These are phyloP conservation scores for Encarsia formosa DNA, from an alignment of 2,888 invertebrate genomes.

Conservation along the genomic window DNA sequence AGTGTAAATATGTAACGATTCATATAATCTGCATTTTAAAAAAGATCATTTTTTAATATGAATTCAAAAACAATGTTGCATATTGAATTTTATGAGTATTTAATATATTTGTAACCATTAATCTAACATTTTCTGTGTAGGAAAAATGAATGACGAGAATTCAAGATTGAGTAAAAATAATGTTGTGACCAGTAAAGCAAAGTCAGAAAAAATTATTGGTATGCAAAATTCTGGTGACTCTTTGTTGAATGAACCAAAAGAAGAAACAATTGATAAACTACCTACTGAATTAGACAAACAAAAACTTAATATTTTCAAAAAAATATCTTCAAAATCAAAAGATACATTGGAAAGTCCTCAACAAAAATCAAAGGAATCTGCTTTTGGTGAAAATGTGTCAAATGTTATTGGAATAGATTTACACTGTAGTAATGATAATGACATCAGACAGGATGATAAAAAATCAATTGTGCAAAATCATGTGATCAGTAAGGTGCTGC, in stretches of 20 bases:
- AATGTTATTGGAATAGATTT: constrained; percentile 51
- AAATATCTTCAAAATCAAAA: constrained; percentile 69
- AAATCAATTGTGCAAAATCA: constrained; percentile 47
- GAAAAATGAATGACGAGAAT: constrained; percentile 27
- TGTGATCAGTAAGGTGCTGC: constrained; percentile 34
- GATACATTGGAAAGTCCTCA: constrained; percentile 53
- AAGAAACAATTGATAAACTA: constrained; percentile 60
- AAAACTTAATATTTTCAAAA: constrained; percentile 83
- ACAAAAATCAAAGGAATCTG: constrained; percentile 47
- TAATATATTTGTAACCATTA: neutral
- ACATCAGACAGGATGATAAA: constrained; percentile 39
- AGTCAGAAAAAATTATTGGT: constrained; percentile 39
- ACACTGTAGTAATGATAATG: constrained; percentile 28
- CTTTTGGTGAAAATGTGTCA: constrained; percentile 49
- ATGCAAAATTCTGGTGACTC: constrained; percentile 18
- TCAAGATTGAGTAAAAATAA: constrained; percentile 38
- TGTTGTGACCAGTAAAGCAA: constrained; percentile 34
- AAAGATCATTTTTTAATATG: too few relatives aligned
- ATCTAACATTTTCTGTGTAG: constrained; percentile 2
- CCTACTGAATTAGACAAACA: constrained; percentile 78
- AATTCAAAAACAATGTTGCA: too few relatives aligned
- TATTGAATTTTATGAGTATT: neutral
- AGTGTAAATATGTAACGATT: too few relatives aligned
- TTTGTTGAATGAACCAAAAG: constrained; percentile 53
- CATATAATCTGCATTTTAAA: too few relatives aligned